A percentile compares a stretch with the other conserved stretches of the same genome.
phyloP scores from a whole-genome alignment of 2,113 vertebrate genomes.

The Chamaetylas fuelleborni region DNA sequence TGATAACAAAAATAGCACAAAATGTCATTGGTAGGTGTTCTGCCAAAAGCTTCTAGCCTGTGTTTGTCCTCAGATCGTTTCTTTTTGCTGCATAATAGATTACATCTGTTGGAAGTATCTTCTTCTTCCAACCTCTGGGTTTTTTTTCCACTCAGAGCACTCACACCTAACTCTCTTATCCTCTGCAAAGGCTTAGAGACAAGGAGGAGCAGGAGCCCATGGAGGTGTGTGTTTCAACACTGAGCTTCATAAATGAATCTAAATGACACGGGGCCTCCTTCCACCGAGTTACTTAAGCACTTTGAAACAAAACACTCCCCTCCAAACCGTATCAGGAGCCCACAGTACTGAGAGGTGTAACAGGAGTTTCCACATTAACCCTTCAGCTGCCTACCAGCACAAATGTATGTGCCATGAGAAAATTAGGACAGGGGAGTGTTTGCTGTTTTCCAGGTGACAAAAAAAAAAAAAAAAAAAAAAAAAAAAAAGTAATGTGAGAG shows the following conservation, averaged over 20 bases:
- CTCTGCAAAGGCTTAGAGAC: background rate
- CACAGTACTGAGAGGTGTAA: background rate
- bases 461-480: background rate
- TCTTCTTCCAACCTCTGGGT: background rate
- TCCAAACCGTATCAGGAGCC: background rate
- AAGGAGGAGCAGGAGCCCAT: background rate
- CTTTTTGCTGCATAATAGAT: background rate
- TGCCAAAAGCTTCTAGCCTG: conserved; percentile 10
- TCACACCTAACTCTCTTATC: background rate
- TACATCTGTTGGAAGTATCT: background rate
- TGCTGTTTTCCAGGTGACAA: background rate
- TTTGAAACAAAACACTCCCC: conserved; percentile 42
- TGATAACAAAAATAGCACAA: conserved; percentile 30
- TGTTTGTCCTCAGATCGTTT: background rate
- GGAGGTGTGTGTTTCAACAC: conserved; percentile 12
- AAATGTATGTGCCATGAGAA: background rate
- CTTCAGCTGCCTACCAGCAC: background rate
- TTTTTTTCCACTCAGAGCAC: background rate
- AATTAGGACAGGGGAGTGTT: background rate
- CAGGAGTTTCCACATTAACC: conserved; percentile 26
- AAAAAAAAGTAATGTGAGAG: background rate
- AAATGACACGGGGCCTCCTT: background rate
- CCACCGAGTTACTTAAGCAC: conserved; percentile 6
- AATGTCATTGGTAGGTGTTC: background rate
- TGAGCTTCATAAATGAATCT: background rate